These are phyloP conservation scores for Heteronetta atricapilla DNA, from an alignment of 2,113 vertebrate genomes.

Conservation along the genomic window DNA sequence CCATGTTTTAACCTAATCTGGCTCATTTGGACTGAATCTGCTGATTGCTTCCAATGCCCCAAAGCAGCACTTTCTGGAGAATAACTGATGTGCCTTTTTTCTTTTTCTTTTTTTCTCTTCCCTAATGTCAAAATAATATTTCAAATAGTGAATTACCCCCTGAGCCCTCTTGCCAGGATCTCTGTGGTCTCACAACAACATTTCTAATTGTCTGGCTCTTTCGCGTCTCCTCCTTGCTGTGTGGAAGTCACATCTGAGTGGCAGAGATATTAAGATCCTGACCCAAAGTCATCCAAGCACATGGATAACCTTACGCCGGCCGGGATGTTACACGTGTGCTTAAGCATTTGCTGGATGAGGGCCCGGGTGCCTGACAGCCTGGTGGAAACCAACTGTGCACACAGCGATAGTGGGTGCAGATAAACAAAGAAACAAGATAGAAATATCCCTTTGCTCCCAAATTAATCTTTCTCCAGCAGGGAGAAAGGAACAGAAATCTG, in stretches of 20 bases:
- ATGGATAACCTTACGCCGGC: background rate
- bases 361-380: constrained; percentile 32
- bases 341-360: constrained; percentile 56
- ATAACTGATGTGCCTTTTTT: background rate
- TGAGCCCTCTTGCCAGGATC: background rate
- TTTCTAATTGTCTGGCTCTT: constrained; percentile 19
- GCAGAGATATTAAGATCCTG: background rate
- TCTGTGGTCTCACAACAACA: constrained; percentile 1
- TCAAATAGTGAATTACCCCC: background rate
- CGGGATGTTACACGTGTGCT: constrained; percentile 37
- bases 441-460: background rate
- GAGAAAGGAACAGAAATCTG: background rate
- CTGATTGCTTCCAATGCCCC: background rate
- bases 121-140: background rate
- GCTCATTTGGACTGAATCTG: background rate
- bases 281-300: constrained; percentile 44
- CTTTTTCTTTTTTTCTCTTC: background rate
- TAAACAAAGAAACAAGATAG: constrained; percentile 33
- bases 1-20: background rate
- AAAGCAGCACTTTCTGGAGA: background rate
- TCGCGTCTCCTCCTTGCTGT: background rate
- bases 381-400: background rate
- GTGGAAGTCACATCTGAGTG: background rate
- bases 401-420: background rate
- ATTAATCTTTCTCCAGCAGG: background rate